A percentile compares a stretch with the other conserved stretches of the same genome.
Evolutionary conservation across 2,888 invertebrate species (phyloP).

Genomic region (Acheta domesticus): DNA sequence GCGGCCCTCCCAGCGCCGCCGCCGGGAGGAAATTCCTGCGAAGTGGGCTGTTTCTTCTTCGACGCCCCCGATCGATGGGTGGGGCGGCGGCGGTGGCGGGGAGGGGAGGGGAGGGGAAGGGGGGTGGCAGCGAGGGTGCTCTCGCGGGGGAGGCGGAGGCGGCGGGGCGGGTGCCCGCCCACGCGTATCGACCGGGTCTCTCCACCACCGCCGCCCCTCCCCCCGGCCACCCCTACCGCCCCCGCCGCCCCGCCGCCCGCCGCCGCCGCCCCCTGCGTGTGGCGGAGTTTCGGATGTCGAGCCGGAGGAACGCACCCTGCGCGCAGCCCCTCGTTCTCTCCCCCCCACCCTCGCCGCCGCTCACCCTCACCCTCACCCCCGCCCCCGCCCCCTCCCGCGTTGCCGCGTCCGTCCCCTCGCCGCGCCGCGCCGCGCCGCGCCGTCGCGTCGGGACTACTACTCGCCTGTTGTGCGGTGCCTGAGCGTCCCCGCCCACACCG

Average conservation of each 20-base stretch:
- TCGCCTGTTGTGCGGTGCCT: background rate
- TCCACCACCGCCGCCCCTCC: background rate
- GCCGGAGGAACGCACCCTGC: constrained; percentile 1
- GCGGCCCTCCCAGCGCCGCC: background rate
- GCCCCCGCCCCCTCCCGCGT: constrained; percentile 32
- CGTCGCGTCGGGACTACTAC: constrained; percentile 27
- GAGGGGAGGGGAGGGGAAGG: constrained; percentile 18
- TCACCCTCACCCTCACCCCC: constrained; percentile 30
- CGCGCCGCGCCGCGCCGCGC: background rate
- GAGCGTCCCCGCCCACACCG: constrained; percentile 27
- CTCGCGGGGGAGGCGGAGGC: background rate
- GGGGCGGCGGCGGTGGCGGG: background rate
- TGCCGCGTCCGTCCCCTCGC: background rate
- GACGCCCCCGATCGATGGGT: constrained; percentile 18
- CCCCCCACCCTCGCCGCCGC: constrained; percentile 37
- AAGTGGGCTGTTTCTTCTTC: constrained; percentile 18
- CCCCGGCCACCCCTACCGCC: background rate
- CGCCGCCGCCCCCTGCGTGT: background rate
- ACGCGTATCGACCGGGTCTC: constrained; percentile 18
- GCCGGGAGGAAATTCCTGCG: constrained; percentile 9
- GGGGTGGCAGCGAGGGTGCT: background rate
- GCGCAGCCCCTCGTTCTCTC: constrained; percentile 35
- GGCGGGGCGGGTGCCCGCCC: constrained; percentile 37
- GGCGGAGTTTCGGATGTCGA: background rate
- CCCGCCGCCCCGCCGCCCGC: background rate